phyloP scores from a whole-genome alignment of 2,113 vertebrate genomes.

The Lagopus muta region DNA sequence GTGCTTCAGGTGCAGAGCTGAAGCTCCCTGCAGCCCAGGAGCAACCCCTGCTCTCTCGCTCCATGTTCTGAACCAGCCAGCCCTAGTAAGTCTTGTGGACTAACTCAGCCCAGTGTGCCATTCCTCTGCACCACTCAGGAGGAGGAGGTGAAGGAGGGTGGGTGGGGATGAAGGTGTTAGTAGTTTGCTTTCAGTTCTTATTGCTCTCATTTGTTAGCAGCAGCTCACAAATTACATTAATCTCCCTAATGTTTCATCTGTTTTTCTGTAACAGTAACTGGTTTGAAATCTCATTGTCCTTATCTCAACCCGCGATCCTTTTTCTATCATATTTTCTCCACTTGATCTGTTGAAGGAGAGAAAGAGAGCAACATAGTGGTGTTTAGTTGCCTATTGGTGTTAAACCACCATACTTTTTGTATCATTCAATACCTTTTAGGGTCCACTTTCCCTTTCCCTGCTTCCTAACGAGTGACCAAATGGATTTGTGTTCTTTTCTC shows the following conservation, averaged over 20 bases:
- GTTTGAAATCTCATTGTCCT: not conserved
- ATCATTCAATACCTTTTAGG: not conserved
- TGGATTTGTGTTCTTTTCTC: not conserved
- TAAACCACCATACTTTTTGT: not conserved
- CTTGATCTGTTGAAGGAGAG: not conserved
- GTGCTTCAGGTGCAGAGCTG: too few species aligned
- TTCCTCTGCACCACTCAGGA: not conserved
- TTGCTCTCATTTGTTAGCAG: not conserved
- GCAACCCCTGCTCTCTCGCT: not conserved
- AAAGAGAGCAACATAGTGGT: not conserved
- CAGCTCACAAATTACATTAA: not conserved
- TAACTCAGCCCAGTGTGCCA: not conserved
- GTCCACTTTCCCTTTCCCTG: not conserved
- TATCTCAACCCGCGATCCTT: not conserved
- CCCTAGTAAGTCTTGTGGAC: not conserved
- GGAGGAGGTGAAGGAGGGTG: not conserved
- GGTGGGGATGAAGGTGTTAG: not conserved
- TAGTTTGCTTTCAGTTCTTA: not conserved
- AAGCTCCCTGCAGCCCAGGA: too few species aligned
- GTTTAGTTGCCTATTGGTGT: not conserved
- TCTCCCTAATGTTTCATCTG: not conserved
- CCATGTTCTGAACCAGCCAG: not conserved
- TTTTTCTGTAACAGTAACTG: not conserved
- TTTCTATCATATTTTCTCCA: not conserved
- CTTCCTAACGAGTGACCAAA: not conserved